phyloP scores from a whole-genome alignment of 2,113 vertebrate genomes.

The Semicossyphus pulcher region DNA sequence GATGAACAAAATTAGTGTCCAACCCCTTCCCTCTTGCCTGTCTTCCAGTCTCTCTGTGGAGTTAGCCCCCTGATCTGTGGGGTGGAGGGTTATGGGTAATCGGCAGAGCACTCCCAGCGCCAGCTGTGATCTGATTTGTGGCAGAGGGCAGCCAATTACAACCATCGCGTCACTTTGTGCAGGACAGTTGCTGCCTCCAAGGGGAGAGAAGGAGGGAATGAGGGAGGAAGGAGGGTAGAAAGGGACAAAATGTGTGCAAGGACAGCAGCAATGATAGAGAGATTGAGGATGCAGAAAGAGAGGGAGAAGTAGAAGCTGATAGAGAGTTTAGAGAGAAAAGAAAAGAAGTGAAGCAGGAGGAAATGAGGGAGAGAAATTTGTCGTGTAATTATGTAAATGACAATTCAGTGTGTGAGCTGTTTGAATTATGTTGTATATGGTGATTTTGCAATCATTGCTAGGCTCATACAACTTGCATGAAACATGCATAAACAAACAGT shows the following conservation, averaged over 20 bases:
- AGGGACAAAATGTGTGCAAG: not conserved
- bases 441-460: not conserved
- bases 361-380: not conserved
- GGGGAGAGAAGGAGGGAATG: slow-evolving; percentile 20
- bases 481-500: too few relatives aligned
- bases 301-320: not conserved
- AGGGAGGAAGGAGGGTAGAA: not conserved
- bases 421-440: not conserved
- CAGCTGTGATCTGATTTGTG: slow-evolving; percentile 71
- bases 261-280: not conserved
- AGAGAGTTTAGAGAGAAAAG: slow-evolving; percentile 6
- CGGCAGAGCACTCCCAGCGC: slow-evolving; percentile 56
- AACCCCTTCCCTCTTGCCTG: slow-evolving; percentile 34
- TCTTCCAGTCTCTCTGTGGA: slow-evolving; percentile 45
- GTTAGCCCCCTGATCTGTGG: slow-evolving; percentile 54
- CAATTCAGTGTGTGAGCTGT: not conserved
- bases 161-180: slow-evolving; percentile 82
- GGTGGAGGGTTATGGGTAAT: slow-evolving; percentile 65
- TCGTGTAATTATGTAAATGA: not conserved
- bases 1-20: slow-evolving; percentile 58
- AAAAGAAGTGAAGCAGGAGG: not conserved
- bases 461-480: too few relatives aligned
- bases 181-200: slow-evolving; percentile 66
- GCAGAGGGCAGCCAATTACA: slow-evolving; percentile 81
- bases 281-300: not conserved